Evolutionary conservation across 1,140 invertebrate genomes (phyloP), one percentile per base, ranked within the genome.

Genomic region (Microplitis mediator): DNA sequence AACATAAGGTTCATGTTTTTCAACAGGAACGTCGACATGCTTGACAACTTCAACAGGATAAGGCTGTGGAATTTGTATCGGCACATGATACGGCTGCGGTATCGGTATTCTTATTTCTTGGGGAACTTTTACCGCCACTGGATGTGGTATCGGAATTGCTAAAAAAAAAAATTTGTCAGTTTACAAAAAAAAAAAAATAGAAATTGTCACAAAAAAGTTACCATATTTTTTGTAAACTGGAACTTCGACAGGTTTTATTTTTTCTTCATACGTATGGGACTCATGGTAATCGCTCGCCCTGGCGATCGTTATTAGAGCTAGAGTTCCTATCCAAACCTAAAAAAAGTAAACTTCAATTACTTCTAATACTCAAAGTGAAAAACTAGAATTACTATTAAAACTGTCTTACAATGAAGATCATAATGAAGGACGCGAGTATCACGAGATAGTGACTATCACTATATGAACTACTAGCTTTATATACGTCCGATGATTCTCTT

Each of bases 91-190:
- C 4, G 93, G 93, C 72, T 94, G 92, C 0, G 93, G 92, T 16
- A 93, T 91, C 56, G 92, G 91, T 63, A 93, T 88, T 77, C 88
- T 92, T 52, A 94, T 91, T 74, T 93, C 91, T 80, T 94, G 92
- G 11, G 92, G 91, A 16, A 93, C 91, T 56, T 91, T 90, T 0
- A 93, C 90, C 0, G 92, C 91, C 14, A 93, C 89, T 0, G 92
- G 92, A 79, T 94, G 91, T 0, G 93, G 93, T 65, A 94, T 91
- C 9, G 92, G 91, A n/a, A 94, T 90, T 0, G 92, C 92, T 87
- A 67, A 13, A 84, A 83, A 8, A 62, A 9, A 63, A 64, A 31
- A 3, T 23, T 23, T 31, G n/a, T 51, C 16, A 45, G 31, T 45
- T 35, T 45, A 63, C 23, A 56, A 39, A 61, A 1, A 31, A 73